Base-by-base conservation (phyloP, 2,113 vertebrate species). In the Morphnarchus princeps region DNA sequence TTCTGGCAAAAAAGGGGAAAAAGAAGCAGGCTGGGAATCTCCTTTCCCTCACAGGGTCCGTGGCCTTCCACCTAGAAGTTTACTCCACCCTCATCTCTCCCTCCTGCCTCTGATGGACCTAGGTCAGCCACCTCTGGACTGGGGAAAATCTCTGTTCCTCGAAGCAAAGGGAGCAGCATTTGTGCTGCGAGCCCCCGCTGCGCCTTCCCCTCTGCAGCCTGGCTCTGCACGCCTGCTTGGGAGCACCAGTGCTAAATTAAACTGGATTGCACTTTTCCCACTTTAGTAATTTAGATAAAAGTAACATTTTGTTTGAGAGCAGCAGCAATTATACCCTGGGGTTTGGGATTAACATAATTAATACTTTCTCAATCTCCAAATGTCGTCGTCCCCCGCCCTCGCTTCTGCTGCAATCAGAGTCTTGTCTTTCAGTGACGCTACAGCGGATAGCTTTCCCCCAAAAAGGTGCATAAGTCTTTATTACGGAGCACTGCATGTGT, bases 241-340 rank as follows among this genome's bases (percentile, higher is more conserved):
- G 84, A 97, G 96, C 94, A 90, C 91, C 96, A 74, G 95, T 52
- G 92, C 96, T 88, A 86, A 97, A 98, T 97, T 88, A 91, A 96
- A 94, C 94, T 20, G 47, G 93, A 96, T 97, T 78, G 95, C 90
- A 88, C 96, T 98, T 94, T 91, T 94, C 97, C 97, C 96, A 96
- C 97, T 98, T 95, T 95, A 97, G 97, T 90, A 93, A 97, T 98
- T 98, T 95, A 97, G 98, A 97, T 97, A 97, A 98, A 98, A 98
- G 97, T 97, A 98, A 97, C 97, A 97, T 98, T 98, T 98, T 98
- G 97, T 98, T 98, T 95, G 97, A 98, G 97, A 98, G 98, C 97
- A 90, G 95, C 97, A 94, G 98, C 98, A 98, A 97, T 98, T 98
- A 97, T 76, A 95, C 98, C 65, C 70, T 45, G 89, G 96, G 97